Evolutionary conservation across 2,888 invertebrate genomes (phyloP).

Genomic region (Xylota segnis): DNA sequence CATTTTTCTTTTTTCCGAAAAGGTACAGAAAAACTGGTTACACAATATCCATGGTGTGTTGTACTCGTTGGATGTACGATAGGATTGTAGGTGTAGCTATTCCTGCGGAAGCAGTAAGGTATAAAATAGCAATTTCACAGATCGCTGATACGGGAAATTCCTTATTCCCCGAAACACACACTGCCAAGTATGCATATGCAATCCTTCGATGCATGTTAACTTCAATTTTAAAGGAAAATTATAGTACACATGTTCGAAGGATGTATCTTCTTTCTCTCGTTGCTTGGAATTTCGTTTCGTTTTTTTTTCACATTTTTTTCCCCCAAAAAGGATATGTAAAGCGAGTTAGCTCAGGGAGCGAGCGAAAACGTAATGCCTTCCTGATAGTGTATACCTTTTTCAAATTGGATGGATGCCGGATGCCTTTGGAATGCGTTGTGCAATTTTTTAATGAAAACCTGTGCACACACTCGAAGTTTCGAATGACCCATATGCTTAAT

Average conservation of each 20-base stretch:
- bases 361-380: conserved; percentile 60
- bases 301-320: too few relatives aligned
- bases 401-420: conserved; percentile 35
- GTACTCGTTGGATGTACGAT: conserved; percentile 14
- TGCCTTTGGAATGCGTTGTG: background rate
- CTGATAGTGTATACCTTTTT: conserved; percentile 53
- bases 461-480: too few relatives aligned
- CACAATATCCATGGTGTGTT: conserved; percentile 7
- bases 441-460: too few relatives aligned
- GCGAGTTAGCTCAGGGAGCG: conserved; percentile 63
- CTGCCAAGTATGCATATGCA: conserved; percentile 61
- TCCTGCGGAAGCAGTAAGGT: conserved; percentile 65
- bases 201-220: conserved; percentile 76
- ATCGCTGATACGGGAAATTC: conserved; percentile 76
- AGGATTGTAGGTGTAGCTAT: conserved; percentile 18
- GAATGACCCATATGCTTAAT: too few relatives aligned
- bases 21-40: conserved; percentile 1
- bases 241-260: conserved; percentile 69
- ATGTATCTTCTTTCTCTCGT: conserved; percentile 36
- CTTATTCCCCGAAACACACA: conserved; percentile 49
- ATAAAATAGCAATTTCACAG: conserved; percentile 77
- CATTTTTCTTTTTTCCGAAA: conserved; percentile 19
- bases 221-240: conserved; percentile 75
- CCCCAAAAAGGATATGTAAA: conserved; percentile 59
- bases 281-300: conserved; percentile 21